Conservation (phyloP, 2,797 vertebrate species). For the Epinephelus malabaricus region DNA sequence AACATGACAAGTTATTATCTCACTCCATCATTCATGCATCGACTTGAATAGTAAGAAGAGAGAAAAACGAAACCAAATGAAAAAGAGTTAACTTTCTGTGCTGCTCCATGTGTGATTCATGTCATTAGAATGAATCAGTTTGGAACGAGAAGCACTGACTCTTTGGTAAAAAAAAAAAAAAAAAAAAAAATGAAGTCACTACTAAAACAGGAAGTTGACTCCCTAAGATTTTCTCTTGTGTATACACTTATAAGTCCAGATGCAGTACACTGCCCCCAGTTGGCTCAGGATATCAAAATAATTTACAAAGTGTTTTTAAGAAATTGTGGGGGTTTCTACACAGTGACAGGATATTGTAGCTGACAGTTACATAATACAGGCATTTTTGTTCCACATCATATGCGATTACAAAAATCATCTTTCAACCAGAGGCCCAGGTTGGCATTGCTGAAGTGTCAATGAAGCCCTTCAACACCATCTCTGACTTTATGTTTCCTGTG, state of each 20-base stretch:
- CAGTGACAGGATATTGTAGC: neutral
- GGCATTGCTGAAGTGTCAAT: neutral
- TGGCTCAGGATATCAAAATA: neutral
- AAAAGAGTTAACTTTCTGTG: neutral
- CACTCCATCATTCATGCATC: too few species aligned
- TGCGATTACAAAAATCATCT: too few species aligned
- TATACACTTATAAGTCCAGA: neutral
- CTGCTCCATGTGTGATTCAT: neutral
- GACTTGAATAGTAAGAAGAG: neutral
- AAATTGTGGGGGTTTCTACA: neutral
- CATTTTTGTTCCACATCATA: neutral
- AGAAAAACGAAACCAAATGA: neutral
- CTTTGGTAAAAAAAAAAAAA: neutral
- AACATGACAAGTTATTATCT: neutral
- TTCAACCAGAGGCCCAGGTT: too few species aligned
- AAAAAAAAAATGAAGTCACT: neutral
- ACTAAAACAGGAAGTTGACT: constrained; percentile 33
- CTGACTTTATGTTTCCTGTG: neutral
- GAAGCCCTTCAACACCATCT: neutral
- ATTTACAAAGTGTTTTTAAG: neutral
- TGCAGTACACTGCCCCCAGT: neutral
- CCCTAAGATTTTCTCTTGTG: neutral
- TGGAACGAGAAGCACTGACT: neutral
- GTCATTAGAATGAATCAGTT: neutral
- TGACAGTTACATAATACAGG: neutral